Evolutionary conservation across 2,113 vertebrate species (phyloP).

Genomic region (Madoqua kirkii): DNA sequence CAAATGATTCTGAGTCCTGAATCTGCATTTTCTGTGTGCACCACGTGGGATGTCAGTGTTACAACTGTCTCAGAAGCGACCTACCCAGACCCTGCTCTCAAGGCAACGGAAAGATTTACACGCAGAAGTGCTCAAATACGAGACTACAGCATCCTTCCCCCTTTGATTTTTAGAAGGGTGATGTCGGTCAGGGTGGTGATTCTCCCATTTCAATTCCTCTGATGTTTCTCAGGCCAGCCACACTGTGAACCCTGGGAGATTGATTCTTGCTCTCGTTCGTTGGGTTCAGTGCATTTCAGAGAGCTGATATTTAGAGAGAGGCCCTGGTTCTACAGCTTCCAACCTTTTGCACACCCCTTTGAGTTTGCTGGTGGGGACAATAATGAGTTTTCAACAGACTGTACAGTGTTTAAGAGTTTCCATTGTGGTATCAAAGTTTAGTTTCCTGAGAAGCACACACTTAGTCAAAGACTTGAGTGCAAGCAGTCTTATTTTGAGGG

Average conservation of each 20-base stretch:
- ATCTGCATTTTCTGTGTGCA: neutral
- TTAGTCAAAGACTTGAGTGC: neutral
- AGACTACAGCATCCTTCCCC: accelerated
- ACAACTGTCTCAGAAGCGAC: neutral
- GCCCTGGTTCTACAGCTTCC: neutral
- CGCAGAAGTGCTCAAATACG: accelerated
- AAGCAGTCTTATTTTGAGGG: neutral
- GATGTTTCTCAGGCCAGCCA: neutral
- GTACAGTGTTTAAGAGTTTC: conserved; percentile 2
- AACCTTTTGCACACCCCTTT: neutral
- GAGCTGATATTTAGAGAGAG: conserved; percentile 42
- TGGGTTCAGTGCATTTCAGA: conserved; percentile 41
- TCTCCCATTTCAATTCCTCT: conserved; percentile 25
- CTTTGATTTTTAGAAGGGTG: conserved; percentile 14
- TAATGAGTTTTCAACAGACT: neutral
- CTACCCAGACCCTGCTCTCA: neutral
- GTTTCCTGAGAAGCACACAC: neutral
- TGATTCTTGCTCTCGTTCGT: conserved; percentile 14
- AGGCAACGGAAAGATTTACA: neutral
- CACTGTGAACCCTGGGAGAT: neutral
- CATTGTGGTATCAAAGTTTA: neutral
- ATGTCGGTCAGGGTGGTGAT: neutral
- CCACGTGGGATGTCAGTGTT: neutral
- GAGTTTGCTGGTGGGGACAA: neutral
- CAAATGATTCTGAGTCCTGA: conserved; percentile 24